Conservation (phyloP, 2,888 invertebrate species). For the Neria commutata region DNA sequence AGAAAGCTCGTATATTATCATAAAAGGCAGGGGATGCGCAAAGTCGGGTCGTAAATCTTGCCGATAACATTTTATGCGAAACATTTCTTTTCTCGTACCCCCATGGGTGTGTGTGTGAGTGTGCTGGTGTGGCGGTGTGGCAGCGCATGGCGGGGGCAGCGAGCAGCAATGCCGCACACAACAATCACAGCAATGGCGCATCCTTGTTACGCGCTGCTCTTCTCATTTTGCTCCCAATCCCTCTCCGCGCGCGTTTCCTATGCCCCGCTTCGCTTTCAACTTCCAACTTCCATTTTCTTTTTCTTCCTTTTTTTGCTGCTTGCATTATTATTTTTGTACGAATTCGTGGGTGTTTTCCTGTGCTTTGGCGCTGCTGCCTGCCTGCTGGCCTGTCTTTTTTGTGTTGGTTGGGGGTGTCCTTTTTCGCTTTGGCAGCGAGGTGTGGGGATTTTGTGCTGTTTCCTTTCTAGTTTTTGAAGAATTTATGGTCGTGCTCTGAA, state of each 20-base stretch:
- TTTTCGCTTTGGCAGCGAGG: background rate
- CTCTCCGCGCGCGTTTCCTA: background rate
- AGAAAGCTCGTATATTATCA: conserved; percentile 63
- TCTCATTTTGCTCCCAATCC: background rate
- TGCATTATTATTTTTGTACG: conserved; percentile 7
- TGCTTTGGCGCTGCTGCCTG: background rate
- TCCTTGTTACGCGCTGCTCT: background rate
- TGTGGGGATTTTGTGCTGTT: conserved; percentile 21
- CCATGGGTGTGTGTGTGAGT: background rate
- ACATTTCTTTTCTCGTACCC: conserved; percentile 62
- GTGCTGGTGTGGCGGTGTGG: background rate
- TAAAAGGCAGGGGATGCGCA: conserved; percentile 61
- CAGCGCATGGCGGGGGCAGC: no score
- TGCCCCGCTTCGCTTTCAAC: conserved; percentile 15
- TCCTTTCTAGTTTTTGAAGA: conserved; percentile 43
- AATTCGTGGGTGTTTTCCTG: conserved; percentile 19
- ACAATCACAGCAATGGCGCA: background rate
- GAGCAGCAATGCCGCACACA: conserved; percentile 11
- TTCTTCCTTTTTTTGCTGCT: conserved; percentile 20
- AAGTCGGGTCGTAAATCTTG: conserved; percentile 64
- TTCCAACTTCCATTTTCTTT: conserved; percentile 27
- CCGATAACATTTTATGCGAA: conserved; percentile 64
- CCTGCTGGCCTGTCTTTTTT: conserved; percentile 42
- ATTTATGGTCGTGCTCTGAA: conserved; percentile 52
- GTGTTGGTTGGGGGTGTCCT: conserved; percentile 39